A percentile compares a stretch with the other conserved stretches of the same genome.
These are phyloP conservation scores for Sebastes hubbsi DNA, from an alignment of 2,797 vertebrate species.

Conservation along the genomic window DNA sequence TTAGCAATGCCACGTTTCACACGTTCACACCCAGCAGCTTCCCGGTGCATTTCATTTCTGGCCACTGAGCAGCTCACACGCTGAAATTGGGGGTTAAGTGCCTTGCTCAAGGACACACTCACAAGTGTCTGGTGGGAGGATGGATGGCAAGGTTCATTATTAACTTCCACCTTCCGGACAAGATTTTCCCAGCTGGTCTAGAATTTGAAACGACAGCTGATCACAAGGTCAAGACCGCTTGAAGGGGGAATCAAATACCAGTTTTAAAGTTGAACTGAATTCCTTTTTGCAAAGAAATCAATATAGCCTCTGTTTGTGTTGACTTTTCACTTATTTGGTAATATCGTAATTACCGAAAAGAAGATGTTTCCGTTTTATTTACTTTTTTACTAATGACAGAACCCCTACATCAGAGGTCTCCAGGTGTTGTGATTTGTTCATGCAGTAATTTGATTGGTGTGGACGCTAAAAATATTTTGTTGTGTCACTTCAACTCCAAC, in stretches of 20 bases:
- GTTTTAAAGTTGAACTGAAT: background rate
- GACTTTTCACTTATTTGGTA: background rate
- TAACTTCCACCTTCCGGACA: slow-evolving; percentile 14
- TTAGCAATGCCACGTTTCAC: slow-evolving; percentile 3
- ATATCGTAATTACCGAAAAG: background rate
- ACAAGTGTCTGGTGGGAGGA: slow-evolving; percentile 3
- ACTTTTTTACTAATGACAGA: background rate
- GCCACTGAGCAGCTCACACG: background rate
- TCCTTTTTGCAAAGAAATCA: background rate
- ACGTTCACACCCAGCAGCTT: background rate
- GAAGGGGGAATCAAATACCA: background rate
- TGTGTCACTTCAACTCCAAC: too few species aligned
- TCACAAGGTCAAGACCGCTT: background rate
- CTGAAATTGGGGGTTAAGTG: background rate
- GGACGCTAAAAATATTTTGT: too few species aligned
- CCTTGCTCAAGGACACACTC: slow-evolving; percentile 23
- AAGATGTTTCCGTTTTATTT: too few species aligned
- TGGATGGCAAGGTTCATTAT: background rate
- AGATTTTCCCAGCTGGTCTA: background rate
- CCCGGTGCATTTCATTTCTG: slow-evolving; percentile 17
- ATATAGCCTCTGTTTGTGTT: background rate
- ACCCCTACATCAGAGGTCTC: background rate
- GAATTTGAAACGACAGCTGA: background rate
- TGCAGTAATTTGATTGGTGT: too few species aligned
- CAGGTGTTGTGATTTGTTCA: background rate